Base-by-base conservation (phyloP, 1,140 invertebrate species). In the Luehdorfia chinensis region DNA sequence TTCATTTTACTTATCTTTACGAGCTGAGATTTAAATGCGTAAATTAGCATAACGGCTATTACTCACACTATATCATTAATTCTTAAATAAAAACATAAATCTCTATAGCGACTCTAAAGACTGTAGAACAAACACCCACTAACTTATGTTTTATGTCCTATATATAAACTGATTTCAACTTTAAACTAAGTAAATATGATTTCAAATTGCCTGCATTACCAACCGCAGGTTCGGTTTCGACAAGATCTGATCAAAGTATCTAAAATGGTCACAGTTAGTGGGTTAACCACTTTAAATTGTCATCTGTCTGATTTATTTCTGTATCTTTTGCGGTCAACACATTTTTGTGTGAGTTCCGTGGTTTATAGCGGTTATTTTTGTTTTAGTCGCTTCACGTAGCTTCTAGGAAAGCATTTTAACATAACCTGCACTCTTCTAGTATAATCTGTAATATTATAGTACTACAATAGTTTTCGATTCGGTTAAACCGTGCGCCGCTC, bases 281-380 rank as follows among this genome's bases (percentile, higher is more conserved):
- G 87, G 85, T 84, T 84, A 84, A 86, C 87, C 87, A 88, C 87
- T 88, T 88, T 87, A 87, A 88, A 88, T 87, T 87, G 87, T 87
- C 87, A 88, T 88, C 84, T 77, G 75, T 71, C 78, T 87, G 87
- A 88, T 88, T 88, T 88, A 88, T 88, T 87, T 87, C 80, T 84
- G 76, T 87, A 75, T 84, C 80, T 84, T 76, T 77, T 73, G 76
- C 72, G 76, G 71, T 68, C 72, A 80, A 80, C 79, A 80, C 78
- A 79, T 84, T 84, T 84, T 84, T 83, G 72, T 77, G 65, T 53
- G 50, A 57, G 50, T 55, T 49, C 49, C 51, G 36, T 52, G 45
- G 32, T 56, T 66, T 55, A 50, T 47, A 55, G 37, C 36, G 14
- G 39, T 23, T 43, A 43, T 43, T 43, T 43, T 25, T 27, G 25